A percentile compares a stretch with the other conserved stretches of the same genome.
Conservation (phyloP, 2,888 invertebrate genomes). For the Mayetiola destructor region DNA sequence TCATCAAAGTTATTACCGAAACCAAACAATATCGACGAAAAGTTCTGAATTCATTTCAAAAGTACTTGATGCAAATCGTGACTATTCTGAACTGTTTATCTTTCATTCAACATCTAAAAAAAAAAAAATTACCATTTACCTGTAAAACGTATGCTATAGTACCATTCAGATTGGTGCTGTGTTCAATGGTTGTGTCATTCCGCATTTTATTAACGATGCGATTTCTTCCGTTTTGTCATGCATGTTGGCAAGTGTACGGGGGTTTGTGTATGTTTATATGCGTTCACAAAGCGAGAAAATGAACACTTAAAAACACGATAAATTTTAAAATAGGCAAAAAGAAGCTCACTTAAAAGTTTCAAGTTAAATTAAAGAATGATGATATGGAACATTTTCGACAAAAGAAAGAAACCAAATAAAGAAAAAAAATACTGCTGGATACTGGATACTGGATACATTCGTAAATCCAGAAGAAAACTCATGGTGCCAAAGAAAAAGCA, state of each 20-base stretch:
- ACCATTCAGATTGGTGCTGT: no score
- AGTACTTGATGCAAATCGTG: not conserved
- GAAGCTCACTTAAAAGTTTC: constrained; percentile 9
- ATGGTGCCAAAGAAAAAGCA: constrained; percentile 2
- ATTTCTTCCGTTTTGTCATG: not conserved
- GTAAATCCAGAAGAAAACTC: not conserved
- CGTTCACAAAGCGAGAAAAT: not conserved
- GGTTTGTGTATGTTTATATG: no score
- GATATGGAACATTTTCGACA: not conserved
- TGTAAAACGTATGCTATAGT: no score
- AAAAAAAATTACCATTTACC: no score
- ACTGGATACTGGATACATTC: no score
- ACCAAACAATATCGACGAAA: not conserved
- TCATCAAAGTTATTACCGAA: not conserved
- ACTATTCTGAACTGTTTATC: constrained; percentile 2
- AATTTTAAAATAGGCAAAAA: constrained; percentile 1
- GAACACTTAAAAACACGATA: not conserved
- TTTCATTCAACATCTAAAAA: not conserved
- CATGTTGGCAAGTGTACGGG: not conserved
- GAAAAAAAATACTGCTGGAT: no score
- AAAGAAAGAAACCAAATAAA: not conserved
- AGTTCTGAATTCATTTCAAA: not conserved
- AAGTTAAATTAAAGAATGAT: constrained; percentile 10
- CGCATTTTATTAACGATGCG: constrained; percentile 7
- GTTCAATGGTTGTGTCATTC: not conserved